Evolutionary conservation across 1,140 invertebrate species (phyloP), one percentile per base, ranked within the genome.

Genomic region (Aleiodes sp.): DNA sequence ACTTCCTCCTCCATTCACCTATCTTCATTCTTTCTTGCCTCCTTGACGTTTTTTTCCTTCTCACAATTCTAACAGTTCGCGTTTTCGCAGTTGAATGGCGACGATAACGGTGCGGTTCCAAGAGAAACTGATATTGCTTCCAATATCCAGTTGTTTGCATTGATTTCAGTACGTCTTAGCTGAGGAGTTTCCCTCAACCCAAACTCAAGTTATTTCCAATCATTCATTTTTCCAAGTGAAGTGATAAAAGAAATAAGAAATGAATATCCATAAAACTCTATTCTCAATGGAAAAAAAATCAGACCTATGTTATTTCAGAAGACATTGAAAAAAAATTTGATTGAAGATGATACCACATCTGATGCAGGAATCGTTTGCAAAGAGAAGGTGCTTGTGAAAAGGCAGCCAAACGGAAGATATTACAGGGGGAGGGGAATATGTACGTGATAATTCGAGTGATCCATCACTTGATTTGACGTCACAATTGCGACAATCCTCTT

Each of bases 391-490:
- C 31, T 12, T 59, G 7, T 0, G 56, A 29, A 14, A 39, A 21
- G 21, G 26, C 24, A 26, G 7, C 24, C 28, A 52, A 43, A 52
- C 28, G n/a, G 12, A 19, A 28, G 7, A 21, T 35, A 46, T 46
- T 41, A 52, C 31, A 62, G 33, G 56, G n/a, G 24, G 29, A 39
- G 62, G 39, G 39, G 31, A 63, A 60, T 61, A 24, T 21, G 16
- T 26, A 24, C 60, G 33, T 37, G 64, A 70, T 73, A 73, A 73
- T 73, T 73, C 68, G 37, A 60, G 68, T 57, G 57, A 73, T 73
- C 71, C 64, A 73, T 73, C 71, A 73, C 62, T 46, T 46, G 21
- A 35, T 43, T 60, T 29, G 35, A 73, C 60, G n/a, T 73, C 63
- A 67, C 43, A 26, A 43, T 70, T 35, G 41, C 43, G 35, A 37